phyloP scores from a whole-genome alignment of 1,140 invertebrate species.

The Eriocheir sinensis region DNA sequence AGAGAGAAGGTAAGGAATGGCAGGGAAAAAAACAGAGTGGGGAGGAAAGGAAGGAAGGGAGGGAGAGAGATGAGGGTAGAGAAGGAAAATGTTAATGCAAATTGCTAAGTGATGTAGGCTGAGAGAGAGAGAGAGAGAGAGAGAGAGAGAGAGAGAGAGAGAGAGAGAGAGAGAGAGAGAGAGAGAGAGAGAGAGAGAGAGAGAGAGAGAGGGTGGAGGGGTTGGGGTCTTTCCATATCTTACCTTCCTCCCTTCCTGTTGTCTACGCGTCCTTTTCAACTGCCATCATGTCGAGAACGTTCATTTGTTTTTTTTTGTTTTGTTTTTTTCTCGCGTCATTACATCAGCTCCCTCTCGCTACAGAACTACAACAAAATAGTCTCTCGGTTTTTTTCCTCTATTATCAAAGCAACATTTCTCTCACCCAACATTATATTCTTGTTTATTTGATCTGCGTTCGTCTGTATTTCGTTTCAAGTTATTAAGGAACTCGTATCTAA shows the following conservation, averaged over 20 bases:
- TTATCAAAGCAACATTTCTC: neutral
- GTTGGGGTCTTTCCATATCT: neutral
- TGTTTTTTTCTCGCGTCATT: no score
- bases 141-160: neutral
- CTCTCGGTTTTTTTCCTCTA: neutral
- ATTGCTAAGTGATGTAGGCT: no score
- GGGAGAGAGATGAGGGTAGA: no score
- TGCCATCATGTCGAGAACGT: no score
- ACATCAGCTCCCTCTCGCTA: no score
- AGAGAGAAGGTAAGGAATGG: no score
- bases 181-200: slow-evolving; percentile 2
- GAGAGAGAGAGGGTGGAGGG: slow-evolving; percentile 3
- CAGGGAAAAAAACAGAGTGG: no score
- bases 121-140: no score
- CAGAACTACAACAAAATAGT: neutral
- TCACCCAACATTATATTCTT: neutral
- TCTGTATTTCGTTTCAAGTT: no score
- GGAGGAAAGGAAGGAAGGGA: no score
- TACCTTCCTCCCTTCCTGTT: neutral
- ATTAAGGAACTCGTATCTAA: no score
- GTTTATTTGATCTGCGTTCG: neutral
- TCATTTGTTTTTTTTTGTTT: neutral
- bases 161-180: slow-evolving; percentile 22
- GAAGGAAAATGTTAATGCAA: no score
- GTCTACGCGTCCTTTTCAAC: neutral